These are phyloP conservation scores for Lysandra coridon DNA, from an alignment of 2,888 invertebrate species.

Conservation along the genomic window DNA sequence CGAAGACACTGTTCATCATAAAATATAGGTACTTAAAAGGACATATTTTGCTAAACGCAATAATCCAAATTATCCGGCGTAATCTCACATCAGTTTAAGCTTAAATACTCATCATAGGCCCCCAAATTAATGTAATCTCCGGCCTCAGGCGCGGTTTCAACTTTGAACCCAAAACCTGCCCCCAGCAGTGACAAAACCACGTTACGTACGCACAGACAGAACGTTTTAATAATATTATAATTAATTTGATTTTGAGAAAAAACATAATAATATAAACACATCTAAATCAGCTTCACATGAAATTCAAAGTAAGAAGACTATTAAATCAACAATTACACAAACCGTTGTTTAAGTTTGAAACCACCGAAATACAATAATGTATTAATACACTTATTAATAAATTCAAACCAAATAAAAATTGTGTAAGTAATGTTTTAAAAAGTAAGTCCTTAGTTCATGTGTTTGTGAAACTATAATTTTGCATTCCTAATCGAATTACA, in stretches of 20 bases:
- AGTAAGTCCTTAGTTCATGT: too few species aligned
- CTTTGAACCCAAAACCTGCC: slow-evolving; percentile 15
- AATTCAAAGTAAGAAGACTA: too few species aligned
- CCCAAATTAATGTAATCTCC: slow-evolving; percentile 5
- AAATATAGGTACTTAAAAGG: background rate
- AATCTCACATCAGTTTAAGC: background rate
- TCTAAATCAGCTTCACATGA: background rate
- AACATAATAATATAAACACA: too few species aligned
- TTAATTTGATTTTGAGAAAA: too few species aligned
- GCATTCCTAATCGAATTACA: too few species aligned
- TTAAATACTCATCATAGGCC: slow-evolving; percentile 3
- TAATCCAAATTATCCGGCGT: background rate
- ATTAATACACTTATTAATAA: too few species aligned
- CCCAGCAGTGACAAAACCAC: background rate
- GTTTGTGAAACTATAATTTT: too few species aligned
- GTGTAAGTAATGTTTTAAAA: too few species aligned
- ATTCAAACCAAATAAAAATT: too few species aligned
- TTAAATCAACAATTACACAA: too few species aligned
- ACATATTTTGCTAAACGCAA: background rate
- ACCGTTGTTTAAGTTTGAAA: too few species aligned
- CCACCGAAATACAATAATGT: too few species aligned
- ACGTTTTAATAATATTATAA: background rate
- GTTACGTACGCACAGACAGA: background rate
- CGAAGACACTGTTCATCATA: background rate
- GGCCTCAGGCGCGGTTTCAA: slow-evolving; percentile 7